phyloP scores from a whole-genome alignment of 2,113 vertebrate genomes.

The Takifugu bimaculatus region DNA sequence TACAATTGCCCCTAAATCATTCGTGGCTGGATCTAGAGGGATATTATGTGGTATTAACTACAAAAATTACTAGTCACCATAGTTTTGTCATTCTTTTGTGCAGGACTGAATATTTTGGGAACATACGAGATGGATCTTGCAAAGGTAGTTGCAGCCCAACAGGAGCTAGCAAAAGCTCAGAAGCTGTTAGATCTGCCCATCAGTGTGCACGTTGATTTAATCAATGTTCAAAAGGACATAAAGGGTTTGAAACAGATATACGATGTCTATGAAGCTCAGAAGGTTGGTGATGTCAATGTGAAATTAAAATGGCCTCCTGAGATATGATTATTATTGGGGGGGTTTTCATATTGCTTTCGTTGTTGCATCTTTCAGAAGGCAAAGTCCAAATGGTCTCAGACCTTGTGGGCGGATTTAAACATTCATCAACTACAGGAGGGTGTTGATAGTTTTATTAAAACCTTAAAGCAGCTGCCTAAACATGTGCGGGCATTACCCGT shows the following conservation, averaged over 20 bases:
- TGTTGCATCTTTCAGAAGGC: slow-evolving; percentile 73
- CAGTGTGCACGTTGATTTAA: slow-evolving; percentile 78
- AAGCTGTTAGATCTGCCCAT: slow-evolving; percentile 86
- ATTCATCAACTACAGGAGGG: slow-evolving; percentile 88
- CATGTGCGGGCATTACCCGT: slow-evolving; percentile 75
- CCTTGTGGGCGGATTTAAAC: slow-evolving; percentile 87
- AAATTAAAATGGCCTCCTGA: not conserved
- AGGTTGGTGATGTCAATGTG: slow-evolving; percentile 61
- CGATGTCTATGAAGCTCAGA: slow-evolving; percentile 79
- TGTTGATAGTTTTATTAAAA: slow-evolving; percentile 80
- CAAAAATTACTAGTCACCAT: too few species aligned
- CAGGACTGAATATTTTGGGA: slow-evolving; percentile 80
- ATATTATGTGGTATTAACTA: too few species aligned
- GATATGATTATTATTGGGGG: not conserved
- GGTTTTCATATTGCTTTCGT: not conserved
- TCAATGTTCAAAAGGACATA: slow-evolving; percentile 84
- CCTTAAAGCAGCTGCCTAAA: slow-evolving; percentile 80
- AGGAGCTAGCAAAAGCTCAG: slow-evolving; percentile 82
- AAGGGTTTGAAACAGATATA: slow-evolving; percentile 80
- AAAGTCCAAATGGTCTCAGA: slow-evolving; percentile 90
- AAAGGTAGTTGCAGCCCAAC: slow-evolving; percentile 68
- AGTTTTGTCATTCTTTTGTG: too few species aligned
- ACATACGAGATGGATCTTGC: slow-evolving; percentile 79
- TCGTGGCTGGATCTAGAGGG: not conserved
- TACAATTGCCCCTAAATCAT: not conserved